phyloP scores from a whole-genome alignment of 2,113 vertebrate species.

The Paraplagusia blochii region DNA sequence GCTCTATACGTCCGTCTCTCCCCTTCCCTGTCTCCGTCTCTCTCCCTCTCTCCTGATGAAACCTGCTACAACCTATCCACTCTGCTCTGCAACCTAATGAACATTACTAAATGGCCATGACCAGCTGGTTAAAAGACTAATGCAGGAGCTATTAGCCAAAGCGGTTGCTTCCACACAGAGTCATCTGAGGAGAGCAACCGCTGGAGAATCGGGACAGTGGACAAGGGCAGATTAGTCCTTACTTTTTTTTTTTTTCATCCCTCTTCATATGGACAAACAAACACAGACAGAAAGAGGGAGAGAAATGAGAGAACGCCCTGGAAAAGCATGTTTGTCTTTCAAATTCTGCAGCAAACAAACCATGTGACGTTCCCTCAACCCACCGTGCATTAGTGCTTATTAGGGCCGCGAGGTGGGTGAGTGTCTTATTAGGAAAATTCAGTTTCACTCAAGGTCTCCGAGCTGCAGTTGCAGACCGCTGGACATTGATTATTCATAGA shows the following conservation, averaged over 20 bases:
- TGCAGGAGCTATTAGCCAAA: slow-evolving; percentile 77
- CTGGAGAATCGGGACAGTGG: slow-evolving; percentile 36
- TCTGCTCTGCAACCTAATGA: slow-evolving; percentile 73
- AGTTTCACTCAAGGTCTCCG: slow-evolving; percentile 75
- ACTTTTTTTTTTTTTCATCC: slow-evolving; percentile 16
- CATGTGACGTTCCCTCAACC: slow-evolving; percentile 73
- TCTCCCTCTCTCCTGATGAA: neutral
- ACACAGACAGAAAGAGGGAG: too few relatives aligned
- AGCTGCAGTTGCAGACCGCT: slow-evolving; percentile 73
- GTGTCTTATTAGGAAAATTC: slow-evolving; percentile 75
- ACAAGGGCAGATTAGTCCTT: slow-evolving; percentile 48
- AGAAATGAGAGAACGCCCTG: too few relatives aligned
- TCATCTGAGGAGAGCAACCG: slow-evolving; percentile 45
- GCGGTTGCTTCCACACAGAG: slow-evolving; percentile 72
- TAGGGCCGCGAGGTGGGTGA: slow-evolving; percentile 67
- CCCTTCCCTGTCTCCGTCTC: slow-evolving; percentile 2
- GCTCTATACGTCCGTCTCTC: slow-evolving; percentile 28
- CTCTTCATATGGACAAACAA: slow-evolving; percentile 6
- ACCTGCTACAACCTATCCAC: slow-evolving; percentile 55
- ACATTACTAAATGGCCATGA: slow-evolving; percentile 80
- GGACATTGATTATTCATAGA: slow-evolving; percentile 81
- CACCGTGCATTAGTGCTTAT: slow-evolving; percentile 73
- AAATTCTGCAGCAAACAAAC: slow-evolving; percentile 77
- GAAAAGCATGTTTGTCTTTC: slow-evolving; percentile 73
- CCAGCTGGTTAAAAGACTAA: slow-evolving; percentile 79